Evolutionary conservation across 1,140 invertebrate species (phyloP), one percentile per base, ranked within the genome.

Genomic region (Leptopilina clavipes): DNA sequence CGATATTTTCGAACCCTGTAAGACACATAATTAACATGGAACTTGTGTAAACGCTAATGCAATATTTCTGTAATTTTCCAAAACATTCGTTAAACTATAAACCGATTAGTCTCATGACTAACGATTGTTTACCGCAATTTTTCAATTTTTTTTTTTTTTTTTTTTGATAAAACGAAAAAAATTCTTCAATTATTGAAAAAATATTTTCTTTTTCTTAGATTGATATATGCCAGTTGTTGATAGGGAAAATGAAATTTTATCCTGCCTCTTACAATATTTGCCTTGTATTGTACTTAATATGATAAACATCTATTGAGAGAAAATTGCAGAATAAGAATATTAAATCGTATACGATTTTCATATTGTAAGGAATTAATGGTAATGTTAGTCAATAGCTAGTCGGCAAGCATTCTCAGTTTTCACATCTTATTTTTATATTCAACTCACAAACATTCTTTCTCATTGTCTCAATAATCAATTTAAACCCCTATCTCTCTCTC

Each of bases 21-120:
- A 65, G 59, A 65, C 59, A 65, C 56, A 65, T 65, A 65, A 65
- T 65, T 65, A 65, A 65, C 56, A 65, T 19, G 22, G 12, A 65
- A 25, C 56, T 65, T 65, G 10, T 65, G 56, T 19, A 65, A 40
- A 65, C 56, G 14, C 22, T 52, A 17, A 17, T 52, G 48, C 48
- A 52, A 52, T 52, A 45, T 45, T 37, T 65, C 25, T 37, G n/a
- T 11, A 31, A 3, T 31, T 65, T 65, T 65, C 59, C 37, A 40
- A n/a, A 65, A 31, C 2, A 12, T 65, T 31, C 59, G 11, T n/a
- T 65, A 12, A 3, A 65, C 22, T 31, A 40, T 40, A 65, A 65
- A 65, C 22, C 22, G 22, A 25, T 25, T 65, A 65, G 56, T 65
- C 56, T 22, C 56, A 7, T 31, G 56, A 65, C 22, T 31, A 65